These are phyloP conservation scores for Argentina silus DNA, from an alignment of 2,797 vertebrate genomes.

Conservation along the genomic window DNA sequence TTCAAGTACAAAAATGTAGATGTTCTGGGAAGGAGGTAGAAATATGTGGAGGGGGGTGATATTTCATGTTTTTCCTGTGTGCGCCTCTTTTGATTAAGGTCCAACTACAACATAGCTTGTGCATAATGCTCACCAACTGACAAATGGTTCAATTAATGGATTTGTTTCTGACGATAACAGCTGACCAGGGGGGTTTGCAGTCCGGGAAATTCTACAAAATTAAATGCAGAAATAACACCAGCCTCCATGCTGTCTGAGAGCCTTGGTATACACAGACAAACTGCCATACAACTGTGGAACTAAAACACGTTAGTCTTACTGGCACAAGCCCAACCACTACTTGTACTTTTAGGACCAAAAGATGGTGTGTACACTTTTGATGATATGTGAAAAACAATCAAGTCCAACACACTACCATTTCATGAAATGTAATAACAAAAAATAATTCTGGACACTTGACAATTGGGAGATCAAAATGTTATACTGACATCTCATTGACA, in stretches of 20 bases:
- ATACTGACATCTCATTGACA: constrained; percentile 3
- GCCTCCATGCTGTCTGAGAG: constrained; percentile 20
- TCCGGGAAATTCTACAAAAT: constrained; percentile 43
- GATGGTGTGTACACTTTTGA: too few relatives aligned
- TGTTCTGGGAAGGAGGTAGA: constrained; percentile 41
- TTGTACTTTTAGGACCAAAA: too few relatives aligned
- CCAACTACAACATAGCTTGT: constrained; percentile 70
- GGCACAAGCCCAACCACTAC: too few relatives aligned
- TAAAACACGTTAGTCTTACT: too few relatives aligned
- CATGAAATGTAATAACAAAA: too few relatives aligned
- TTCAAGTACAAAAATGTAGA: constrained; percentile 16
- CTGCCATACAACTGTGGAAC: too few relatives aligned
- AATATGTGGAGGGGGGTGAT: constrained; percentile 52
- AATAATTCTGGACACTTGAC: background rate
- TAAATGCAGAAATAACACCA: constrained; percentile 54
- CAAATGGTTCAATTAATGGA: constrained; percentile 63
- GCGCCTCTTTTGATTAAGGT: constrained; percentile 62
- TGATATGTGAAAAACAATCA: too few relatives aligned
- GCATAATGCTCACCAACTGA: constrained; percentile 57
- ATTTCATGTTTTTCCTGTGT: constrained; percentile 54
- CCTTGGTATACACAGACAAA: constrained; percentile 4
- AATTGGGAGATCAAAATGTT: background rate
- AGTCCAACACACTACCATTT: too few relatives aligned
- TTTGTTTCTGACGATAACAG: constrained; percentile 62
- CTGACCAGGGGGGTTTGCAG: constrained; percentile 41